phyloP scores from a whole-genome alignment of 2,888 invertebrate genomes.

The Hylaea fasciaria region DNA sequence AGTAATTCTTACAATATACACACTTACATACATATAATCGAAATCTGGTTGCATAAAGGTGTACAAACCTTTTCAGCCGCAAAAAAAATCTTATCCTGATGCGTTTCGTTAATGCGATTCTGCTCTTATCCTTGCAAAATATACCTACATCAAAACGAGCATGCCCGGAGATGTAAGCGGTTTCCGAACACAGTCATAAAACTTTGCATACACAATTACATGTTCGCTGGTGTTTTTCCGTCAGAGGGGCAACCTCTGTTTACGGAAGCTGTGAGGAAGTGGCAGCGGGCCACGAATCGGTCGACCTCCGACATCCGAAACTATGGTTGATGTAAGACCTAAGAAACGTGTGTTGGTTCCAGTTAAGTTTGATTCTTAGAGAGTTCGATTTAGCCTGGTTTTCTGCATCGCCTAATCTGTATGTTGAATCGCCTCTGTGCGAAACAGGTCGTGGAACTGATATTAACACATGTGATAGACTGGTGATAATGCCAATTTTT shows the following conservation, averaged over 20 bases:
- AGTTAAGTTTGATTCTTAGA: too few species aligned
- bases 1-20: too few species aligned
- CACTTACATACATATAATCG: too few species aligned
- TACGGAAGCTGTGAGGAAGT: constrained; percentile 63
- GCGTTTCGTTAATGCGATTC: neutral
- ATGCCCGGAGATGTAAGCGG: constrained; percentile 13
- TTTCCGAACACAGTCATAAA: constrained; percentile 13
- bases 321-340: neutral
- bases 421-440: too few species aligned
- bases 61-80: too few species aligned
- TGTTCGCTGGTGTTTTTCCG: constrained; percentile 43
- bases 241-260: constrained; percentile 50
- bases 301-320: constrained; percentile 35
- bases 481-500: too few species aligned
- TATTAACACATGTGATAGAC: too few species aligned
- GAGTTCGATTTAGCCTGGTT: too few species aligned
- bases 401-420: too few species aligned
- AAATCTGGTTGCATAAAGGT: too few species aligned
- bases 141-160: constrained; percentile 3
- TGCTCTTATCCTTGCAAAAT: constrained; percentile 1
- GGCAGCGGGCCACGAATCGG: constrained; percentile 43
- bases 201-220: constrained; percentile 33
- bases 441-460: too few species aligned
- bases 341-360: neutral
- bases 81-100: neutral